These are phyloP conservation scores for Luidia sarsii DNA, from an alignment of 53 echinoderm and acorn worm species.

Conservation along the genomic window DNA sequence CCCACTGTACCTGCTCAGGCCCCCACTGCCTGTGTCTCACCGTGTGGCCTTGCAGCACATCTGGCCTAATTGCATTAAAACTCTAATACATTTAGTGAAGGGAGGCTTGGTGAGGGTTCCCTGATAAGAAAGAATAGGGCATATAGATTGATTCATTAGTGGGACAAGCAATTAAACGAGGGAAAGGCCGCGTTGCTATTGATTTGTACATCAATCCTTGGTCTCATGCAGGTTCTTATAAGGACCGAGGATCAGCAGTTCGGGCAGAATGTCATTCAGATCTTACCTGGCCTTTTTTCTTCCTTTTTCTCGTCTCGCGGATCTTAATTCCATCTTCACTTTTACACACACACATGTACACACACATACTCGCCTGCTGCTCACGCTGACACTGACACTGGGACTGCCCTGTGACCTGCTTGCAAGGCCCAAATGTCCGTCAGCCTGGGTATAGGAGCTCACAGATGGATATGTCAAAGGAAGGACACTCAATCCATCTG, in stretches of 20 bases:
- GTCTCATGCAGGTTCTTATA: conserved; percentile 56
- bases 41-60: conserved; percentile 41
- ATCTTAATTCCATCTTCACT: not conserved
- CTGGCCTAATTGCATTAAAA: conserved; percentile 64
- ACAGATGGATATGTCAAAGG: not conserved
- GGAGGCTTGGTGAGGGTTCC: conserved; percentile 40
- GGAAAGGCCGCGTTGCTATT: conserved; percentile 75
- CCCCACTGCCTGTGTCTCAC: conserved; percentile 18
- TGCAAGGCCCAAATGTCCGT: not conserved
- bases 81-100: conserved; percentile 59
- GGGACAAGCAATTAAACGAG: conserved; percentile 83
- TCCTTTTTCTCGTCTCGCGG: not conserved
- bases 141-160: conserved; percentile 84
- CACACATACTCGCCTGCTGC: not conserved
- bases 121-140: conserved; percentile 51
- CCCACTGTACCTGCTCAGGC: conserved; percentile 27
- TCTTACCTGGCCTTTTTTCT: conserved; percentile 19
- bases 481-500: not conserved
- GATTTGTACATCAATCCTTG: conserved; percentile 80
- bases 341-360: not conserved
- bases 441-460: not conserved
- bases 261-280: conserved; percentile 54
- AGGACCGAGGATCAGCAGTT: not conserved
- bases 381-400: not conserved
- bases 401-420: not conserved